phyloP scores from a whole-genome alignment of 35 echinoderm and acorn worm species.

The Eucidaris tribuloides region DNA sequence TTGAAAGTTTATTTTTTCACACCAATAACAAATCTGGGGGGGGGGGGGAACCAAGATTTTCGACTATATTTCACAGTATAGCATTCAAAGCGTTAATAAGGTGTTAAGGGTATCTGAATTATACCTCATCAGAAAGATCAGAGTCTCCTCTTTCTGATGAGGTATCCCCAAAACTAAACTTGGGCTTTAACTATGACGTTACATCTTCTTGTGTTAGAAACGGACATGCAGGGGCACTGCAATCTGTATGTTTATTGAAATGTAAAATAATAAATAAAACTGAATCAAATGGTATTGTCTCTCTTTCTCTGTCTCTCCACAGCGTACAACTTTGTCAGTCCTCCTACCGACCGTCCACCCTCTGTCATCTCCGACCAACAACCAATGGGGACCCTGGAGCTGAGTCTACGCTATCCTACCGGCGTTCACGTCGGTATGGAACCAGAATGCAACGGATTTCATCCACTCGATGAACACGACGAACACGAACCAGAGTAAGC shows the following conservation, averaged over 20 bases:
- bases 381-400: slow-evolving; percentile 76
- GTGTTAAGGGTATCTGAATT: too few species aligned
- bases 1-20: too few species aligned
- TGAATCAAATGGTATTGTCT: background rate
- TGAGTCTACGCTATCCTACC: slow-evolving; percentile 80
- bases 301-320: background rate
- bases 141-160: too few species aligned
- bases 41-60: too few species aligned
- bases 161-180: too few species aligned
- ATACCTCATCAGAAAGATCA: too few species aligned
- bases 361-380: slow-evolving; percentile 25
- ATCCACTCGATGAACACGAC: slow-evolving; percentile 49
- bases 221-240: background rate
- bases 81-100: too few species aligned
- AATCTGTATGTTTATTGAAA: background rate
- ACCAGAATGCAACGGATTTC: slow-evolving; percentile 40
- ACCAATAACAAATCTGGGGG: too few species aligned
- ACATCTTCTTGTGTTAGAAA: background rate
- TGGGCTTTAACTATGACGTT: too few species aligned
- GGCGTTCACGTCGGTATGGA: slow-evolving; percentile 85
- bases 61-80: too few species aligned
- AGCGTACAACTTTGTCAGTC: slow-evolving; percentile 42
- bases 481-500: slow-evolving; percentile 57
- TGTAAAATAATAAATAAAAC: background rate
- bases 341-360: slow-evolving; percentile 35